phyloP scores from a whole-genome alignment of 1,140 invertebrate genomes.

The Danaus melanippus region DNA sequence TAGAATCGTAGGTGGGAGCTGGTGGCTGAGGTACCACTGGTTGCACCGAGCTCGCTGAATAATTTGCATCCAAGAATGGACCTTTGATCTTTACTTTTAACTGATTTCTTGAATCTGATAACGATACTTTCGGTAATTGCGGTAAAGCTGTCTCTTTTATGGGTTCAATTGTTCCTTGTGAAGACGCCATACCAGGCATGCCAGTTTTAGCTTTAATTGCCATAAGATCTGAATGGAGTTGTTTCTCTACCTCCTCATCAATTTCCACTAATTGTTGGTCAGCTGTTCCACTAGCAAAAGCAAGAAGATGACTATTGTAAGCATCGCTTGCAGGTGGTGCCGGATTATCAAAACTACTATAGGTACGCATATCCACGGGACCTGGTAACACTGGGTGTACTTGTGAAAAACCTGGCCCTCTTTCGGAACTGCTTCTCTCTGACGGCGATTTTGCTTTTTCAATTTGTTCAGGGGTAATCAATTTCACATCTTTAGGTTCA shows the following conservation, averaged over 20 bases:
- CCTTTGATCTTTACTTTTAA: constrained; percentile 93
- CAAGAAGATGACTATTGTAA: constrained; percentile 76
- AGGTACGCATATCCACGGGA: constrained; percentile 90
- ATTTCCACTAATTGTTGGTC: constrained; percentile 80
- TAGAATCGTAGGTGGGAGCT: constrained; percentile 66
- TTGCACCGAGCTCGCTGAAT: constrained; percentile 72
- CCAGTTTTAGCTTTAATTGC: constrained; percentile 59
- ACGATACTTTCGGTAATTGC: constrained; percentile 76
- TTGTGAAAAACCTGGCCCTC: constrained; percentile 66
- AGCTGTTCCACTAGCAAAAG: constrained; percentile 76
- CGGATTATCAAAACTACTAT: constrained; percentile 73
- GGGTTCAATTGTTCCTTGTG: constrained; percentile 60
- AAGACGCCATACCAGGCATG: constrained; percentile 34
- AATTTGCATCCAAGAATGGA: constrained; percentile 85
- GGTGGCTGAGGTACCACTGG: constrained; percentile 73
- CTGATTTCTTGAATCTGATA: constrained; percentile 85
- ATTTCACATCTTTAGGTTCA: constrained; percentile 45
- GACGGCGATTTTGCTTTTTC: constrained; percentile 39
- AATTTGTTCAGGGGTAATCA: constrained; percentile 32
- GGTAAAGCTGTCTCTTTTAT: constrained; percentile 66
- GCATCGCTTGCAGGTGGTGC: constrained; percentile 39
- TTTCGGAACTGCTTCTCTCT: constrained; percentile 30
- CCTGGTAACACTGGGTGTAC: constrained; percentile 84
- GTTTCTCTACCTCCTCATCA: constrained; percentile 86
- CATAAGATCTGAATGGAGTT: constrained; percentile 78